Evolutionary conservation across 2,797 vertebrate genomes (phyloP).

Genomic region (Poecilia wingei): DNA sequence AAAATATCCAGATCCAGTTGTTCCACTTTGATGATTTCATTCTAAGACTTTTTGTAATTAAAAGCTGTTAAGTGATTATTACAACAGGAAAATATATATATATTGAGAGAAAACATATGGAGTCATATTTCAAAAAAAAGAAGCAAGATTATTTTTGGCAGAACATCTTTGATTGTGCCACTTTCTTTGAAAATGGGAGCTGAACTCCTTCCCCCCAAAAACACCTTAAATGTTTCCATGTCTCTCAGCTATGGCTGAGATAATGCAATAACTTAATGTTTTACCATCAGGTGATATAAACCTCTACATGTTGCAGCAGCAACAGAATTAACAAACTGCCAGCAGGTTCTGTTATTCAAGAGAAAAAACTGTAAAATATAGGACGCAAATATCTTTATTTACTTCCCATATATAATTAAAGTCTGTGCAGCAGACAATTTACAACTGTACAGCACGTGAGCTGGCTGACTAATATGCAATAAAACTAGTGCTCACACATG

Average conservation of each 20-base stretch:
- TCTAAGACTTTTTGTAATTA: background rate
- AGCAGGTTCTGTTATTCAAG: background rate
- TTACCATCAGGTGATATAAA: constrained; percentile 9
- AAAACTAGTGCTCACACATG: background rate
- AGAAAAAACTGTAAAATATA: background rate
- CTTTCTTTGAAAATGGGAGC: background rate
- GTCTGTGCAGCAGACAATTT: background rate
- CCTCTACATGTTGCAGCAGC: background rate
- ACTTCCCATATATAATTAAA: too few relatives aligned
- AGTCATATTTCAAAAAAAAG: background rate
- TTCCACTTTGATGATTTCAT: background rate
- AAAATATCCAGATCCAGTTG: background rate
- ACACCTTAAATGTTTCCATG: background rate
- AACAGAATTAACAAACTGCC: background rate
- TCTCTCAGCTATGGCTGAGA: background rate
- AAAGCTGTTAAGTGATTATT: background rate
- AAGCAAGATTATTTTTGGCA: too few relatives aligned
- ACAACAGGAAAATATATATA: background rate
- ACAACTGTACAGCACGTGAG: background rate
- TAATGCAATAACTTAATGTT: background rate
- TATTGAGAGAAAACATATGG: background rate
- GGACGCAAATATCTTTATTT: background rate
- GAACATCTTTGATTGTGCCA: background rate
- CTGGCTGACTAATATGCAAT: background rate
- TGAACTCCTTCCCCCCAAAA: background rate